Base-by-base conservation (phyloP, 2,888 invertebrate species). In the Colostygia pectinataria region DNA sequence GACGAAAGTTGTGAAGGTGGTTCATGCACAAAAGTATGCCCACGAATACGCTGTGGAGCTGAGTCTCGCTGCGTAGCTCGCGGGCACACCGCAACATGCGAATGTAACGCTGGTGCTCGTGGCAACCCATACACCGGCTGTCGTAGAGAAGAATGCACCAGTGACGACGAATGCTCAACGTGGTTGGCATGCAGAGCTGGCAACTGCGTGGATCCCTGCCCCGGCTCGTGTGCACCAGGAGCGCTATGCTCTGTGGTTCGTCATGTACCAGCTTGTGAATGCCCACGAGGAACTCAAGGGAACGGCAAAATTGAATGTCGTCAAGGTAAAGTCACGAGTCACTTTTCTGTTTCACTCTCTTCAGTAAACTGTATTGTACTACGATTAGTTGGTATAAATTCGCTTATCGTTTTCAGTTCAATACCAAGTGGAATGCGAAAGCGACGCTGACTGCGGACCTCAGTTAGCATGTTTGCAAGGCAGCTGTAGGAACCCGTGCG, bases 401-500 rank as follows among this genome's bases (percentile, higher is more conserved):
- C 13, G 13, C 10, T 14, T 14, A 23, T 23, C 27, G 15, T 48
- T 77, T 45, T 52, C 55, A 82, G 92, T 91, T 34, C 74, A 89
- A 41, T 91, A 89, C 31, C 78, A 91, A 60, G 86, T 93, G 9
- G 93, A 94, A 74, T 97, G 97, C 77, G 93, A 92, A 65, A 91
- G 92, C 66, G 97, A 97, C 67, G 95, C 94, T 0, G 96, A 97
- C 62, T 97, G 97, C 72, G 93, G 96, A n/a, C 95, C 95, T 59
- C 95, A 94, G 71, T 78, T 95, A 59, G 97, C 97, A 28, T 98
- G 97, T 80, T 94, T 97, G 71, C 93, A 92, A 69, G 94, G 94
- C 33, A 88, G 91, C 57, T 97, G 97, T 71, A 94, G 92, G 67
- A 95, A 97, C 74, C 97, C 97, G 0, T 97, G 97, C 74, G 74